Evolutionary conservation across 2,797 vertebrate species (phyloP).

Genomic region (Ceyx erithaca): DNA sequence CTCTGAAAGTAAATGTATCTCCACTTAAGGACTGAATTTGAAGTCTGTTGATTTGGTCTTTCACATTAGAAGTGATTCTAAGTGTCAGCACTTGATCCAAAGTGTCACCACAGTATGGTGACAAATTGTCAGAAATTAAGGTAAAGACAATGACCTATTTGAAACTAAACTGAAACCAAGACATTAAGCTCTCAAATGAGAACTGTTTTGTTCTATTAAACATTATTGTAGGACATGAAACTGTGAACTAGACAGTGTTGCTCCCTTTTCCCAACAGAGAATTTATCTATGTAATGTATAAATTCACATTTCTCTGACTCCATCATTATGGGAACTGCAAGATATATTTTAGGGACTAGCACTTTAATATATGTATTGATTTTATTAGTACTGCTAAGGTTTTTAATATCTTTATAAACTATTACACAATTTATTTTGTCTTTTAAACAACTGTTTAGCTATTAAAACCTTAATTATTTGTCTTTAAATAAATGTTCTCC

Average conservation of each 20-base stretch:
- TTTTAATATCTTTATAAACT: background rate
- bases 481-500: background rate
- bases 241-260: background rate
- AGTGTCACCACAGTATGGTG: background rate
- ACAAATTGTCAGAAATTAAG: background rate
- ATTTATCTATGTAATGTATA: background rate
- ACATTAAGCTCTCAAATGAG: background rate
- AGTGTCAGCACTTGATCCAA: background rate
- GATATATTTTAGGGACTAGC: background rate
- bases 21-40: background rate
- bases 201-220: background rate
- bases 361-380: background rate
- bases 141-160: background rate
- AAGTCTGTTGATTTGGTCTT: background rate
- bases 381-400: background rate
- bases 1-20: background rate
- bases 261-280: background rate
- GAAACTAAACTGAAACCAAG: background rate
- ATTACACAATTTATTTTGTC: background rate
- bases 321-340: background rate
- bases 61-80: background rate
- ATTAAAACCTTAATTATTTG: background rate
- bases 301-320: background rate
- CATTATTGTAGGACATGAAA: background rate
- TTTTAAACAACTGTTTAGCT: background rate